A percentile compares a stretch with the other conserved stretches of the same genome.
phyloP scores from a whole-genome alignment of 2,888 invertebrate species.

The Trilocha varians region DNA sequence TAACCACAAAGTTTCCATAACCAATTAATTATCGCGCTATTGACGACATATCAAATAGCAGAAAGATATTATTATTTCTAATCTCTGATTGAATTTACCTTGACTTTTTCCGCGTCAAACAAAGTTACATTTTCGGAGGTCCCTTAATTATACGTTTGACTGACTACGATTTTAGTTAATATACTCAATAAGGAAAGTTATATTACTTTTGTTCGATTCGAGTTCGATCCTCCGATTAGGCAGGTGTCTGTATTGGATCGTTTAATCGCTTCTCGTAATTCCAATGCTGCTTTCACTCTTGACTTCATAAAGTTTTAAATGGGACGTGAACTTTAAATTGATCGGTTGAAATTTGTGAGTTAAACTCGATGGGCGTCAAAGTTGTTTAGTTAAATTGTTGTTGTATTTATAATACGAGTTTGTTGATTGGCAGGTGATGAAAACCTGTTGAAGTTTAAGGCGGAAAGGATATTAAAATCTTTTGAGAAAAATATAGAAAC shows the following conservation, averaged over 20 bases:
- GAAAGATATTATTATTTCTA: background rate
- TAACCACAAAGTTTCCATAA: no score
- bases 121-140: constrained; percentile 16
- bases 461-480: no score
- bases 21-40: constrained; percentile 3
- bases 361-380: no score
- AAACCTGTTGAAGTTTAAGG: no score
- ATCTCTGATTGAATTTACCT: background rate
- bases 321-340: background rate
- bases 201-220: constrained; percentile 60
- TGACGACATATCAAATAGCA: background rate
- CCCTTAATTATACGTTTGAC: constrained; percentile 51
- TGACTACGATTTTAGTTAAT: constrained; percentile 43
- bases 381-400: no score
- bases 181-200: constrained; percentile 57
- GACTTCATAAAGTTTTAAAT: constrained; percentile 11
- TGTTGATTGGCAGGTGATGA: no score
- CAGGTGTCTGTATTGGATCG: constrained; percentile 21
- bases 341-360: background rate
- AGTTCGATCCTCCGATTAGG: constrained; percentile 35
- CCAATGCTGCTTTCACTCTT: constrained; percentile 15
- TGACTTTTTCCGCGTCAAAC: constrained; percentile 4
- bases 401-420: no score
- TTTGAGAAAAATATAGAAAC: no score
- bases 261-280: constrained; percentile 26